Evolutionary conservation across 2,113 vertebrate genomes (phyloP).

Genomic region (Phrynosoma blainvillii): DNA sequence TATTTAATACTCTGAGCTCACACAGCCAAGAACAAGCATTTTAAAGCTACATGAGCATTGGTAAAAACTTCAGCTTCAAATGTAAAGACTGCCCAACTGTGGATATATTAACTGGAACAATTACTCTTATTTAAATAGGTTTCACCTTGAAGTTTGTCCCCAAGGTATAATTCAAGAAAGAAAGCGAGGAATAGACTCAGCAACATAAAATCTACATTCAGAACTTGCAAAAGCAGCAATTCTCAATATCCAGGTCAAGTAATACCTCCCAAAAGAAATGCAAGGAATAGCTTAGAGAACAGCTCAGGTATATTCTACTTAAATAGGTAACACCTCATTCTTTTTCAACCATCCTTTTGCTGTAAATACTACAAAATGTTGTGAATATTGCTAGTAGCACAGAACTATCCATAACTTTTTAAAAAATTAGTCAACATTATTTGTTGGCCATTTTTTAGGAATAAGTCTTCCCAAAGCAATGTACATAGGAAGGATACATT

Average conservation of each 20-base stretch:
- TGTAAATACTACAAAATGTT: neutral
- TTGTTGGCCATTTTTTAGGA: neutral
- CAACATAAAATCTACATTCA: neutral
- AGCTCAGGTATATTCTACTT: neutral
- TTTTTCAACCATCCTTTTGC: neutral
- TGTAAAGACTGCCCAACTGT: slow-evolving; percentile 5
- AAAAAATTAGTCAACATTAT: neutral
- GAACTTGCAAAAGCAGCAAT: neutral
- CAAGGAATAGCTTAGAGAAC: neutral
- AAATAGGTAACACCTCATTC: neutral
- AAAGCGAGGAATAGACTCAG: neutral
- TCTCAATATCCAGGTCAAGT: neutral
- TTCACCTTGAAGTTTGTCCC: slow-evolving; percentile 3
- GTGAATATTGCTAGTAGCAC: neutral
- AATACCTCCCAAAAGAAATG: neutral
- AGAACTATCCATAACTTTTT: neutral
- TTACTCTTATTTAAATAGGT: neutral
- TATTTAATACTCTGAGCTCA: neutral
- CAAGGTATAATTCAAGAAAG: neutral
- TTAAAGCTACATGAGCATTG: neutral
- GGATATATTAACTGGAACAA: neutral
- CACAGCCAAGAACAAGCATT: neutral
- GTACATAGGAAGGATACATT: neutral
- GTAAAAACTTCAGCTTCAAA: neutral
- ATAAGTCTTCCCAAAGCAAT: neutral